Evolutionary conservation across 2,113 vertebrate genomes (phyloP).

Genomic region (Dromiciops gliroides): DNA sequence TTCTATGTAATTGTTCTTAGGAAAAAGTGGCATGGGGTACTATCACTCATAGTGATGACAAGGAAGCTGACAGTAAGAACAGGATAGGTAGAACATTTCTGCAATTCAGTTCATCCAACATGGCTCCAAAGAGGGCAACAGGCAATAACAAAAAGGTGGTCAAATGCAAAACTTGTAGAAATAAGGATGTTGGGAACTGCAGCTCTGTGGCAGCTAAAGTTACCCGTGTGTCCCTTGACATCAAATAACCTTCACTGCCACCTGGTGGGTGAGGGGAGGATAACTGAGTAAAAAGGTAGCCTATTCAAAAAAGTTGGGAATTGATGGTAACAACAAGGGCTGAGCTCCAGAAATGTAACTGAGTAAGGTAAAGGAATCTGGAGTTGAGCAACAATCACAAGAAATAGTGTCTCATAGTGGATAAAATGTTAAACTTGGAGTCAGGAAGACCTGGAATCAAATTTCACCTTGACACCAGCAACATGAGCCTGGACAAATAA

Average conservation of each 20-base stretch:
- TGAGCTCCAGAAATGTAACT: neutral
- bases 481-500: neutral
- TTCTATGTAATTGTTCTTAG: neutral
- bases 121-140: neutral
- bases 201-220: neutral
- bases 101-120: neutral
- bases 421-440: neutral
- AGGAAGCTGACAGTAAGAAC: neutral
- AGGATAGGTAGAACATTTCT: neutral
- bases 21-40: fast-evolving
- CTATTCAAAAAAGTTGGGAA: neutral
- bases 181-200: fast-evolving
- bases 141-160: neutral
- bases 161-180: neutral
- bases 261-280: conserved; percentile 51
- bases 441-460: neutral
- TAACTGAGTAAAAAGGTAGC: neutral
- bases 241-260: conserved; percentile 35
- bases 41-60: neutral
- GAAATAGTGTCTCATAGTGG: no score
- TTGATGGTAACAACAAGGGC: neutral
- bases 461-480: neutral
- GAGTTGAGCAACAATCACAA: fast-evolving
- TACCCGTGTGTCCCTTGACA: neutral
- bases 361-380: neutral